phyloP scores from a whole-genome alignment of 1,140 invertebrate species.

The Aphidius gifuensis region DNA sequence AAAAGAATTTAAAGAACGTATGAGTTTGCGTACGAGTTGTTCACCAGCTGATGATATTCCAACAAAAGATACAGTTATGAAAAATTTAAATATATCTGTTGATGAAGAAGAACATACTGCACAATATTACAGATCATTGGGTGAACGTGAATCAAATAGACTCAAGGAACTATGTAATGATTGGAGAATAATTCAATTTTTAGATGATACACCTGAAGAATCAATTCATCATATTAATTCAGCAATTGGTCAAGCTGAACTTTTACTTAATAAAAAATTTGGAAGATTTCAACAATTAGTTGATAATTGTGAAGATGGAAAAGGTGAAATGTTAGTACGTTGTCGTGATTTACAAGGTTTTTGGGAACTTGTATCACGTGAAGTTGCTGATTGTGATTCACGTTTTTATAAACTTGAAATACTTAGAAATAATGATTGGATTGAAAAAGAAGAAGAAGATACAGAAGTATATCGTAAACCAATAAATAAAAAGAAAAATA shows the following conservation, averaged over 20 bases:
- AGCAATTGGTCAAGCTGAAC: slow-evolving; percentile 65
- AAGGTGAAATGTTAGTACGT: slow-evolving; percentile 61
- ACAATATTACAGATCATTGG: slow-evolving; percentile 56
- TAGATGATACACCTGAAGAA: slow-evolving; percentile 46
- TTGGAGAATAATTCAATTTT: slow-evolving; percentile 47
- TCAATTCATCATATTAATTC: slow-evolving; percentile 62
- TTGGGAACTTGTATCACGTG: slow-evolving; percentile 73
- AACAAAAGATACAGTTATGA: slow-evolving; percentile 45
- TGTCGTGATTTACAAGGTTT: slow-evolving; percentile 71
- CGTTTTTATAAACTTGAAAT: slow-evolving; percentile 56
- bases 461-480: background rate
- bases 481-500: slow-evolving; percentile 8
- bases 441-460: slow-evolving; percentile 45
- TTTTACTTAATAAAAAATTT: slow-evolving; percentile 68
- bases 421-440: slow-evolving; percentile 56
- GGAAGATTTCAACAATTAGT: slow-evolving; percentile 65
- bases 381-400: slow-evolving; percentile 59
- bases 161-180: slow-evolving; percentile 48
- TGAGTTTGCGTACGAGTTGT: slow-evolving; percentile 37
- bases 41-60: slow-evolving; percentile 32
- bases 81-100: slow-evolving; percentile 43
- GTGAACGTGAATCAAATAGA: slow-evolving; percentile 54
- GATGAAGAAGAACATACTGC: slow-evolving; percentile 53
- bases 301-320: slow-evolving; percentile 60
- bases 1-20: slow-evolving; percentile 47